These are phyloP conservation scores for Corythornis leucogaster DNA, from an alignment of 2,797 vertebrate genomes.

Conservation along the genomic window DNA sequence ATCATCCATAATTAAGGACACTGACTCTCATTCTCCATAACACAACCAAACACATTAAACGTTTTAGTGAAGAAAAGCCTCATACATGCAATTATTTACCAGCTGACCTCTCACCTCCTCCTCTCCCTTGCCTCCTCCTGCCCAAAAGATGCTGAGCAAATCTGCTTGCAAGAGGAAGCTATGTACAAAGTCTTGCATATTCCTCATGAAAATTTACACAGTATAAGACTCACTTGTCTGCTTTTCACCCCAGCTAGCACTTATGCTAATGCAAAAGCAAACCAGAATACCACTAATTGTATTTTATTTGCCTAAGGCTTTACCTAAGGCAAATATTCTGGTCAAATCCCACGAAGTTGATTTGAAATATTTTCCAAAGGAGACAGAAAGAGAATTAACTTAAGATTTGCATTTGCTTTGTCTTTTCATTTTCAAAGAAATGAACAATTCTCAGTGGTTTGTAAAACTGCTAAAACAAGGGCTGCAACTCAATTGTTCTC, in stretches of 20 bases:
- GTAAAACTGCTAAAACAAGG: neutral
- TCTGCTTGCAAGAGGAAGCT: neutral
- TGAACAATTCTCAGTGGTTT: neutral
- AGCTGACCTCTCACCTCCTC: neutral
- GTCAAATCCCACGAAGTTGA: neutral
- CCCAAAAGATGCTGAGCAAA: neutral
- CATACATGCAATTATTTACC: neutral
- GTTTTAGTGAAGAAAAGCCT: neutral
- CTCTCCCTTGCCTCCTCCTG: neutral
- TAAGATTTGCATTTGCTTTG: neutral
- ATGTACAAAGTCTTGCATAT: neutral
- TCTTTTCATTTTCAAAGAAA: neutral
- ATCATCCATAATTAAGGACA: conserved; percentile 29
- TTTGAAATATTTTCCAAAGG: neutral
- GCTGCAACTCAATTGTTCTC: neutral
- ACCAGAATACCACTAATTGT: neutral
- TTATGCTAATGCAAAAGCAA: conserved; percentile 16
- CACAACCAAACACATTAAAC: neutral
- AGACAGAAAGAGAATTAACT: neutral
- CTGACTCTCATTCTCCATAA: neutral
- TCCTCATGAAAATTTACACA: neutral
- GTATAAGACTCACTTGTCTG: neutral
- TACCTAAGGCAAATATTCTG: neutral
- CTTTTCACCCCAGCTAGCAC: neutral
- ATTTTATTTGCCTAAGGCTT: neutral